Percentiles rank a stretch among this genome's conserved stretches.
phyloP scores from a whole-genome alignment of 2,888 invertebrate genomes.

The Cloeon dipterum region DNA sequence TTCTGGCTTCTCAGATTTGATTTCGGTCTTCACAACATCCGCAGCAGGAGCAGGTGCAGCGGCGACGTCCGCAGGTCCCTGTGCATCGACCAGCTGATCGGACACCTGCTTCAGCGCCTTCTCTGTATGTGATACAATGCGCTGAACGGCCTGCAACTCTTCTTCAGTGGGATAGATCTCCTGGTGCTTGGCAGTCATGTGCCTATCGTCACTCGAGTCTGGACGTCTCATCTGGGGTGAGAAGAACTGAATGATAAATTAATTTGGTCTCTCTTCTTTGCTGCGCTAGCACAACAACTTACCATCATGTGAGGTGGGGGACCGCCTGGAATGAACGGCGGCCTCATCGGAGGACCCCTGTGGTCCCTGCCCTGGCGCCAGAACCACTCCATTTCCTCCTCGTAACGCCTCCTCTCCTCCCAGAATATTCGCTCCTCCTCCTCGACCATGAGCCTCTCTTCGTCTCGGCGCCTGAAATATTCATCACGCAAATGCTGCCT shows the following conservation, averaged over 20 bases:
- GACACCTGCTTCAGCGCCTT: slow-evolving; percentile 84
- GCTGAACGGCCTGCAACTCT: slow-evolving; percentile 72
- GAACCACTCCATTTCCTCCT: slow-evolving; percentile 48
- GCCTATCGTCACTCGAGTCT: slow-evolving; percentile 88
- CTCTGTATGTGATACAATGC: slow-evolving; percentile 81
- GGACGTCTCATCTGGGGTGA: slow-evolving; percentile 42
- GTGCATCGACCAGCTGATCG: slow-evolving; percentile 54
- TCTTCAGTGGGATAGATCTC: slow-evolving; percentile 84
- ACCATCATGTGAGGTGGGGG: slow-evolving; percentile 18
- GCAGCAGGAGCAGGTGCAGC: slow-evolving; percentile 10
- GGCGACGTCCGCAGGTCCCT: slow-evolving; percentile 5
- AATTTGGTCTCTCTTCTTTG: no score
- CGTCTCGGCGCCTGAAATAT: slow-evolving; percentile 28
- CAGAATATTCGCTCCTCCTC: slow-evolving; percentile 69
- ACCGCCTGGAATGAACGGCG: slow-evolving; percentile 14
- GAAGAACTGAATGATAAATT: slow-evolving; percentile 10
- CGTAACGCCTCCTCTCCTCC: slow-evolving; percentile 59
- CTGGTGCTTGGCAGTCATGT: slow-evolving; percentile 80
- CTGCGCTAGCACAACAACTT: slow-evolving; percentile 13
- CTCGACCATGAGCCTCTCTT: slow-evolving; percentile 36
- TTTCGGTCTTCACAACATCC: slow-evolving; percentile 15
- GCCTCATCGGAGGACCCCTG: slow-evolving; percentile 21
- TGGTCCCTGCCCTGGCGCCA: slow-evolving; percentile 36
- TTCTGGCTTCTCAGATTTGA: slow-evolving; percentile 10
- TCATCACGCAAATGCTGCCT: slow-evolving; percentile 35